Evolutionary conservation across 1,140 invertebrate species (phyloP), one percentile per base, ranked within the genome.

Genomic region (Metaphire vulgaris): DNA sequence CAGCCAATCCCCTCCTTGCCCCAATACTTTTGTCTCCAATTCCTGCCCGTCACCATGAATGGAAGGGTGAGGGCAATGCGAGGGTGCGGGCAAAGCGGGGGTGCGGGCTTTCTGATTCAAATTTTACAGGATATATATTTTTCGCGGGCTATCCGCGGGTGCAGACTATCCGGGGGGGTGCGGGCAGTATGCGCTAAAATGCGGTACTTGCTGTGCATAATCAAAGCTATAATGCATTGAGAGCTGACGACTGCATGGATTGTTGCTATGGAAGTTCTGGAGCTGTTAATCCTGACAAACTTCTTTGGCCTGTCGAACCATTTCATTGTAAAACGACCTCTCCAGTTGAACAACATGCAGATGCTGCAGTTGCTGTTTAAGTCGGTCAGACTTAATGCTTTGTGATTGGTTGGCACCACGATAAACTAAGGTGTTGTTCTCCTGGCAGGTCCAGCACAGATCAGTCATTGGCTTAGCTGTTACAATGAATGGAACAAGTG

Each of bases 361-460:
- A 73, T 79, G 79, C n/a, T 75, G 26, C 33, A 72, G 56, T 32
- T 78, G 75, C 6, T 72, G 0, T 66, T 74, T 21, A 1, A 79
- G 32, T 28, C 69, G 29, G 21, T 72, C 68, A 65, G 56, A 28
- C 71, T 80, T 80, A 15, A 69, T 75, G 21, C 73, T 77, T 15
- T 78, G 70, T 15, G 31, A 16, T 29, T 75, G 16, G 64, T 76
- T 77, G 12, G 74, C 70, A 65, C 73, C 69, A 29, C 72, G 69
- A 33, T 75, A 78, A 16, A 81, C 74, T n/a, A 65, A 29, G 16
- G 70, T 56, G 68, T 75, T 76, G 70, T 79, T 81, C 15, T 73
- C 15, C 66, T 80, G 79, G 72, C 79, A 81, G 33, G 41, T 72
- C 74, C 78, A 79, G 73, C 81, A 81, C 1, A 80, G 70, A 71